Evolutionary conservation across 2,888 invertebrate genomes (phyloP).

Genomic region (Acanthacorydalis orientalis): DNA sequence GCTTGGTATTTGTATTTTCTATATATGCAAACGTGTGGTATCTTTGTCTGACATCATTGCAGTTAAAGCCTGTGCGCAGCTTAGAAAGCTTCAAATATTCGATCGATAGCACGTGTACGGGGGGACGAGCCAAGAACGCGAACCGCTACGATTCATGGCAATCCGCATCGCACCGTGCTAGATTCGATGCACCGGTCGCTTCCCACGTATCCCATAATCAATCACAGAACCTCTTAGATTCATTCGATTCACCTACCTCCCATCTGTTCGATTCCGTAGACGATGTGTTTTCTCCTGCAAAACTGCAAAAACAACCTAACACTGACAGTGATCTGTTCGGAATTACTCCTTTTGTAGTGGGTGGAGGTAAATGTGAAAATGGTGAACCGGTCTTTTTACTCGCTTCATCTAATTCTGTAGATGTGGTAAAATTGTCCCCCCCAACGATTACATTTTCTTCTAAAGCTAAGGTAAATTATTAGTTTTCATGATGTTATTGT

Average conservation of each 20-base stretch:
- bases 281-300: constrained; percentile 25
- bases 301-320: not conserved
- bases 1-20: constrained; percentile 4
- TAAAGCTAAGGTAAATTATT: constrained; percentile 7
- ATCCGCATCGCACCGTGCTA: no score
- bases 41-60: constrained; percentile 17
- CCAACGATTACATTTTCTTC: constrained; percentile 20
- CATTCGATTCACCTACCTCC: not conserved
- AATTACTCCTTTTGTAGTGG: constrained; percentile 25
- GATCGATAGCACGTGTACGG: constrained; percentile 6
- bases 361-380: constrained; percentile 26
- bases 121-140: no score
- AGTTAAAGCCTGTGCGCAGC: constrained; percentile 43
- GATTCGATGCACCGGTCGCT: constrained; percentile 5
- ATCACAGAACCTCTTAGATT: constrained; percentile 1
- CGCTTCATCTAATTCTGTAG: constrained; percentile 25
- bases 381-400: constrained; percentile 28
- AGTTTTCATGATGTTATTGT: no score
- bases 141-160: no score
- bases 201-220: not conserved
- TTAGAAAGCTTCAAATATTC: constrained; percentile 38
- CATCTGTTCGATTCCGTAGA: constrained; percentile 22
- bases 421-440: constrained; percentile 28
- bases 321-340: constrained; percentile 21
- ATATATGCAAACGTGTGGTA: not conserved